Evolutionary conservation across 2,888 invertebrate genomes (phyloP), one percentile per base, ranked within the genome.

Genomic region (Athalia circularis): DNA sequence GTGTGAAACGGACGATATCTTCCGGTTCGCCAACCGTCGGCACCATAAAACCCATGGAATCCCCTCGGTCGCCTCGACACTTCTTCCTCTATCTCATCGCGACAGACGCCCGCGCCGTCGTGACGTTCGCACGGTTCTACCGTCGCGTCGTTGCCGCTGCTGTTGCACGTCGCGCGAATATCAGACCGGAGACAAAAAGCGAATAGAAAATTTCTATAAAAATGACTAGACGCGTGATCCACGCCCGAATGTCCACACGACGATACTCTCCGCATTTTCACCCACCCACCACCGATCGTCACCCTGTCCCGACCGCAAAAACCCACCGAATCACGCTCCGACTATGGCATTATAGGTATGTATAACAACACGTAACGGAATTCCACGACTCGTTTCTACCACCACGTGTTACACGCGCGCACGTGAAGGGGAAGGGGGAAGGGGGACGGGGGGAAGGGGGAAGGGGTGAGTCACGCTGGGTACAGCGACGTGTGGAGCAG

Each of bases 401-500:
- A 68, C 68, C 68, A 68, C 68, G 68, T 68, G 68, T 68, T 68
- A 68, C 68, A 68, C 68, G 76, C 72, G 57, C 79, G 29, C 29
- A 29, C 29, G 29, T 29, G 29, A 29, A 74, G 9, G 65, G 79
- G 74, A 79, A 77, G 0, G 29, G 67, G 68, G 50, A 81, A 77
- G 74, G 77, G 74, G 47, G n/a, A n/a, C n/a, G 68, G 72, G 9
- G 65, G 79, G 74, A 79, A 77, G 67, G 65, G 67, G 68, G 57
- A 81, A 77, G 74, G 77, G 74, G 48, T 79, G 29, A 29, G 29
- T 29, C 29, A 29, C 29, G 29, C 65, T 64, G 52, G 65, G 75
- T 67, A 78, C 80, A 82, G 81, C 81, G 81, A 84, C 84, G 82
- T 86, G 82, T 88, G 87, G 85, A 83, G 83, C 85, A 85, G 88